Conservation (phyloP, 2,797 vertebrate genomes). For the Myotis daubentonii region DNA sequence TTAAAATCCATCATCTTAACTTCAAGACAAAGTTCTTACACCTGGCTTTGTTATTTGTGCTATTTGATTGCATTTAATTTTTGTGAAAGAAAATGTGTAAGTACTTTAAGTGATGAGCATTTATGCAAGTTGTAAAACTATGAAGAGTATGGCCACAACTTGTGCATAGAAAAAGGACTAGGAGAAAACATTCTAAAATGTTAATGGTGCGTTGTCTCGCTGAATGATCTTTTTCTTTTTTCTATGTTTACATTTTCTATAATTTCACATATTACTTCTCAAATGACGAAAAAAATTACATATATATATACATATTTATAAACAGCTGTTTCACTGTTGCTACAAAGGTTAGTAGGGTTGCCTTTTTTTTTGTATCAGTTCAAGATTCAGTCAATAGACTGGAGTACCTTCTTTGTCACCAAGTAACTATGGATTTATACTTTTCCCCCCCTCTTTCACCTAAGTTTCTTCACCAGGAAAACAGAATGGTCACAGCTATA, state of each 20-base stretch:
- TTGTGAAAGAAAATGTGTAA: background rate
- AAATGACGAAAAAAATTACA: background rate
- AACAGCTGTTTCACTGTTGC: background rate
- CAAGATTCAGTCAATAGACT: background rate
- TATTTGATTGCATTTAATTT: background rate
- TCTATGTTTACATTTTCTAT: background rate
- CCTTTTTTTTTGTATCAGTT: background rate
- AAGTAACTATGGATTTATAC: background rate
- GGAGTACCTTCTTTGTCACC: background rate
- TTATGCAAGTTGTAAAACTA: background rate
- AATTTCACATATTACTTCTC: slow-evolving; percentile 1
- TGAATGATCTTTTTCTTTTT: background rate
- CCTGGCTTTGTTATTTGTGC: background rate
- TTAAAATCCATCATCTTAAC: slow-evolving; percentile 9
- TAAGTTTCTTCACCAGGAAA: background rate
- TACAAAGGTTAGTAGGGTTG: background rate
- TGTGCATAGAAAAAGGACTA: background rate
- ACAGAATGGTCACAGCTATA: background rate
- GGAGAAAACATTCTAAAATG: background rate
- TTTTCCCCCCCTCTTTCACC: background rate
- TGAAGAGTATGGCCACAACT: background rate
- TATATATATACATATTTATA: background rate
- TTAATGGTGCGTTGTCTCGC: background rate
- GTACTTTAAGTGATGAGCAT: background rate
- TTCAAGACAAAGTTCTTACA: background rate